Conservation (phyloP, 2,113 vertebrate genomes). For the Bufo gargarizans region DNA sequence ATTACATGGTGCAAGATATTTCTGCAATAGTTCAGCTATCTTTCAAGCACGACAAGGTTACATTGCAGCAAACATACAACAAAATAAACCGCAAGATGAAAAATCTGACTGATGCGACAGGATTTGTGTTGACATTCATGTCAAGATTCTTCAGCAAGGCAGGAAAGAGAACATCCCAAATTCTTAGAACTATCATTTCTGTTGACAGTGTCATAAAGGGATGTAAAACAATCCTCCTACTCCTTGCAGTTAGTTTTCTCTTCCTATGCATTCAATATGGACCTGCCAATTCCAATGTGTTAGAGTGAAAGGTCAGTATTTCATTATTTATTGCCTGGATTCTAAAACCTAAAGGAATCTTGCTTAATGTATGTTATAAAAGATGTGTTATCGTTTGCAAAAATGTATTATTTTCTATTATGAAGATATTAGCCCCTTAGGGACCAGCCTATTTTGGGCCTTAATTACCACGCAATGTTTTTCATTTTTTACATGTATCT, state of each 20-base stretch:
- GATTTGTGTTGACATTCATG: slow-evolving; percentile 50
- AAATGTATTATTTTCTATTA: background rate
- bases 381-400: background rate
- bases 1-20: slow-evolving; percentile 44
- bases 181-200: slow-evolving; percentile 28
- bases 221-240: slow-evolving; percentile 24
- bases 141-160: slow-evolving; percentile 35
- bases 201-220: slow-evolving; percentile 37
- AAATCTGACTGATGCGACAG: slow-evolving; percentile 49
- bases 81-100: slow-evolving; percentile 50
- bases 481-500: too few species aligned
- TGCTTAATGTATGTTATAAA: background rate
- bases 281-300: background rate
- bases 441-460: too few species aligned
- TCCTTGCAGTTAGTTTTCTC: slow-evolving; percentile 13
- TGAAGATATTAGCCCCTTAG: too few species aligned
- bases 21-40: slow-evolving; percentile 57
- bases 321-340: background rate
- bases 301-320: slow-evolving; percentile 23
- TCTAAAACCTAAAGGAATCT: background rate
- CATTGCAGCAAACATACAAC: slow-evolving; percentile 40
- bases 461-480: too few species aligned
- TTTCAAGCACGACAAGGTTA: slow-evolving; percentile 55
- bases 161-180: slow-evolving; percentile 30
- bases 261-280: slow-evolving; percentile 10